Percentiles rank a stretch among this genome's conserved stretches.
phyloP scores from a whole-genome alignment of 2,797 vertebrate genomes.

The Harpagifer antarcticus region DNA sequence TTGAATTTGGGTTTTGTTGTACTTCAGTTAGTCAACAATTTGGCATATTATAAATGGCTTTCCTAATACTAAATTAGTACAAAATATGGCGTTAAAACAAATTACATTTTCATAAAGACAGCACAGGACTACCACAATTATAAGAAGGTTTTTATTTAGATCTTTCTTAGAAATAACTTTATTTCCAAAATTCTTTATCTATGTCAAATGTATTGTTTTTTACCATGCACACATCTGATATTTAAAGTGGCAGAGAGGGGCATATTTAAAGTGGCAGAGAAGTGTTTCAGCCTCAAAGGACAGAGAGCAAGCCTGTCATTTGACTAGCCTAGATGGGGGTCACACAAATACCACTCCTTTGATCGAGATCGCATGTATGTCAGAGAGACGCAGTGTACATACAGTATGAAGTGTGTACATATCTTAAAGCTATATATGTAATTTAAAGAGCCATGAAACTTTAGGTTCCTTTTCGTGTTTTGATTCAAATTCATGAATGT shows the following conservation, averaged over 20 bases:
- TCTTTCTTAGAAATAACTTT: background rate
- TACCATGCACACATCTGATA: background rate
- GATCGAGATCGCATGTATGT: conserved; percentile 23
- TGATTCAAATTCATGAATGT: background rate
- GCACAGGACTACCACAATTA: background rate
- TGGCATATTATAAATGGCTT: background rate
- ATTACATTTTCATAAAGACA: background rate
- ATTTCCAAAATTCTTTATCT: background rate
- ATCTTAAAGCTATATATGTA: background rate
- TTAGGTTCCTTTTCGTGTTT: background rate
- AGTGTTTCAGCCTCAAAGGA: conserved; percentile 13
- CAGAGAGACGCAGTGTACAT: background rate
- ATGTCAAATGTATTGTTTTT: background rate
- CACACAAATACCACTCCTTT: background rate
- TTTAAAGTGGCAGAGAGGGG: background rate
- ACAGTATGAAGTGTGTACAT: conserved; percentile 2
- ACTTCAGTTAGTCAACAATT: background rate
- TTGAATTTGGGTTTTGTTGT: background rate
- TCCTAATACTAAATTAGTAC: too few relatives aligned
- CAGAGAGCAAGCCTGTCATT: conserved; percentile 19
- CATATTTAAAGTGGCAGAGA: background rate
- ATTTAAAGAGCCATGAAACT: background rate
- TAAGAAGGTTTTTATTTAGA: background rate
- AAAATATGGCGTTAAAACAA: background rate
- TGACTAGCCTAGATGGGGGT: conserved; percentile 39